Evolutionary conservation across 1,140 invertebrate species (phyloP), one percentile per base, ranked within the genome.

Genomic region (Rhynchophorus ferrugineus): DNA sequence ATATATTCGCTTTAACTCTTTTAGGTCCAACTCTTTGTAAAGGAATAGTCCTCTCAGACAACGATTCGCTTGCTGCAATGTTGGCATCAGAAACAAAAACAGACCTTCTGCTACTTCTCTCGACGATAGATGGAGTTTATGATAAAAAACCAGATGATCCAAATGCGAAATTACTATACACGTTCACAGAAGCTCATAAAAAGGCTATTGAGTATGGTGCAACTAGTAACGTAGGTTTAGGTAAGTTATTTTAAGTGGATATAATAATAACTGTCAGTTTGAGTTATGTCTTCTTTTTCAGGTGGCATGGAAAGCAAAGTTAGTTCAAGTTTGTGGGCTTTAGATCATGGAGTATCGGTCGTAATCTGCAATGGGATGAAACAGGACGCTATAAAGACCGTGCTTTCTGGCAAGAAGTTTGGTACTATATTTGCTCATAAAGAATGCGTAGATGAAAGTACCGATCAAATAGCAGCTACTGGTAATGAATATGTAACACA

Each of bases 1-100:
- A n/a, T n/a, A n/a, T n/a, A n/a, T n/a, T n/a, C n/a, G n/a, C n/a
- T n/a, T n/a, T n/a, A 8, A 13, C 7, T 17, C 11, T 50, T 51
- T 51, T 21, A 51, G 49, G 43, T 33, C 56, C 51, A 3, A 58
- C 47, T 0, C 47, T 52, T 35, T 51, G 49, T 24, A 36, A 51
- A 44, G 49, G 49, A 9, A 51, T 51, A 11, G 21, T 18, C n/a
- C 42, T 51, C 3, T 20, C 18, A 22, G 49, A 51, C 21, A 51
- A 51, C 41, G 49, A 51, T 19, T 38, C 49, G 7, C 14, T 51
- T 17, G 41, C 49, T 0, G 49, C 49, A 3, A 51, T 51, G 42
- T n/a, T 51, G 11, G 42, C 49, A 1, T n/a, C 49, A 20, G 49
- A 51, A 43, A 24, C 33, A 1, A 20, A 33, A 9, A 17, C 41